Evolutionary conservation across 2,888 invertebrate genomes (phyloP), one percentile per base, ranked within the genome.

Genomic region (Agrochola lychnidis): DNA sequence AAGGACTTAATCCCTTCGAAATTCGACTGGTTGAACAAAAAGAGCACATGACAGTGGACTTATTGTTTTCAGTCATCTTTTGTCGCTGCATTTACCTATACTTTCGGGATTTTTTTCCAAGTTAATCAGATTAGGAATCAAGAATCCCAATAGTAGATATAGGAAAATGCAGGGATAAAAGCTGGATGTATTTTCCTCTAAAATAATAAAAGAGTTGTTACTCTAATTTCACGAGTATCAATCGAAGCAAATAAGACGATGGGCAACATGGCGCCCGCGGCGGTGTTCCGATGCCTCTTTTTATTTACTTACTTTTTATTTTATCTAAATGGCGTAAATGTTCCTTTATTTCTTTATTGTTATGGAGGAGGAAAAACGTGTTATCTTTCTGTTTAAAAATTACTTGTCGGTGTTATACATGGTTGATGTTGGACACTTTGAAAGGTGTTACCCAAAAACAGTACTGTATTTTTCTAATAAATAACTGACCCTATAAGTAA

Each of bases 281-380:
- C 86, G 30, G 14, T 76, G 45, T 76, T 62, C 68, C 61, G 71
- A 75, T 84, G 78, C 61, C 71, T 84, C 73, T 75, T 82, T 84
- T 84, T 30, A 30, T 30, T 30, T 30, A 30, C 30, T 30, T 30
- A 30, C 30, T 30, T 30, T 30, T 30, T 30, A 30, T 30, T 30
- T 30, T 78, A 81, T 79, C 73, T 87, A 77, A 87, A 86, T 78
- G 72, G 59, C 57, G 64, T 78, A 79, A 81, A 81, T 87, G 69
- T 78, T 76, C 66, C 57, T 78, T 67, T 77, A 76, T 70, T 79
- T 81, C 62, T 76, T 73, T 76, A 84, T 75, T 79, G 63, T 73
- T 73, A 76, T 59, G 67, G n/a, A 70, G 19, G 63, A 76, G 48
- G 56, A 79, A 76, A 84, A 76, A 48, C 36, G 67, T 59, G 10